Conservation (phyloP, 2,888 invertebrate genomes). For the Erebia aethiops region DNA sequence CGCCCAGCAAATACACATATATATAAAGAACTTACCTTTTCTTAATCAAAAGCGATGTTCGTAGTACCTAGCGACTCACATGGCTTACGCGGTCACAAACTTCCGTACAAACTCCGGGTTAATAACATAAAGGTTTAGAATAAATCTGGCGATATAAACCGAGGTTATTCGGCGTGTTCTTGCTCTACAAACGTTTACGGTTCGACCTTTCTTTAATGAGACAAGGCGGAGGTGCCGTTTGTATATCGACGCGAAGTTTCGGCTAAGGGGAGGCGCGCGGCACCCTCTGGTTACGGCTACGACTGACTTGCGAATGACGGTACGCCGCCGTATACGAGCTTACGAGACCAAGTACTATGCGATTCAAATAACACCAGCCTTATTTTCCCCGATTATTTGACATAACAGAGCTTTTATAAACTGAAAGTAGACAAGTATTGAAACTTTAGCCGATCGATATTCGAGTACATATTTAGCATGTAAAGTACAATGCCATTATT, state of each 20-base stretch:
- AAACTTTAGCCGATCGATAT: too few species aligned
- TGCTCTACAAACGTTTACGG: constrained; percentile 2
- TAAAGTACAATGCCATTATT: too few species aligned
- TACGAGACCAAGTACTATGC: too few species aligned
- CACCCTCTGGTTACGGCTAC: constrained; percentile 7
- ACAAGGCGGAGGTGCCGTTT: constrained; percentile 26
- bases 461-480: too few species aligned
- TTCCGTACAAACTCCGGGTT: constrained; percentile 5
- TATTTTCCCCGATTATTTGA: too few species aligned
- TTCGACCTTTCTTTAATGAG: constrained; percentile 28
- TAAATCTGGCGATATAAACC: neutral
- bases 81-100: constrained; percentile 3
- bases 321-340: too few species aligned
- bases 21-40: constrained; percentile 18
- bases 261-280: constrained; percentile 1
- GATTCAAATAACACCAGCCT: too few species aligned
- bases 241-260: constrained; percentile 34
- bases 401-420: too few species aligned
- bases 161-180: constrained; percentile 4
- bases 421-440: too few species aligned
- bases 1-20: neutral
- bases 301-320: constrained; percentile 5
- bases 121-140: neutral
- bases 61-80: neutral
- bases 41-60: constrained; percentile 18